Evolutionary conservation across 1,140 invertebrate species (phyloP).

Genomic region (Leguminivora glycinivorella): DNA sequence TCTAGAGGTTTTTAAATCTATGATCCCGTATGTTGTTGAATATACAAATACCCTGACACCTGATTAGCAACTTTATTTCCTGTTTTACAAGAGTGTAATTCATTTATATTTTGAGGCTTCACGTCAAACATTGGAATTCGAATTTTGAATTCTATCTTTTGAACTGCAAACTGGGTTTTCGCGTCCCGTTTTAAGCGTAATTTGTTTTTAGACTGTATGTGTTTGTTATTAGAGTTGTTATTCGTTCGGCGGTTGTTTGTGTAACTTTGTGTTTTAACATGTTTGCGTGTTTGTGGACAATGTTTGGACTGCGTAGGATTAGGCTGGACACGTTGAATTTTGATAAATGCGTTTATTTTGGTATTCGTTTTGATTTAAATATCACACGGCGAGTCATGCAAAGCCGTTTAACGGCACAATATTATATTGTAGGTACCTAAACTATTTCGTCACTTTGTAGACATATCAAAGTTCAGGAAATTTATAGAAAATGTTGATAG

Average conservation of each 20-base stretch:
- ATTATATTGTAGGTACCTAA: too few species aligned
- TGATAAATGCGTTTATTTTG: background rate
- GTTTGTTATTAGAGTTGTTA: conserved; percentile 7
- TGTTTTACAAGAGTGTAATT: background rate
- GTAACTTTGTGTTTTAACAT: conserved; percentile 3
- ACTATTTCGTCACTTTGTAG: too few species aligned
- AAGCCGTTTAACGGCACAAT: too few species aligned
- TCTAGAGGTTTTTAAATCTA: too few species aligned
- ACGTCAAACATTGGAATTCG: background rate
- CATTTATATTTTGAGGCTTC: background rate
- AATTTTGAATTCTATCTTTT: conserved; percentile 12
- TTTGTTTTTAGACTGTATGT: conserved; percentile 1
- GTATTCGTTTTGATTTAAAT: background rate
- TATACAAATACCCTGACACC: background rate
- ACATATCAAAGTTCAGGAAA: too few species aligned
- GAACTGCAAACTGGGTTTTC: background rate
- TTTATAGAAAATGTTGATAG: too few species aligned
- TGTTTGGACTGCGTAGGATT: conserved; percentile 1
- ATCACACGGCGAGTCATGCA: background rate
- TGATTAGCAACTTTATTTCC: background rate
- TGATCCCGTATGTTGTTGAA: background rate
- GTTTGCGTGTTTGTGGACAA: conserved; percentile 7
- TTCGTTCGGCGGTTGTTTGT: background rate
- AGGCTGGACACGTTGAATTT: background rate
- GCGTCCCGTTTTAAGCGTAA: background rate